phyloP scores from a whole-genome alignment of 2,113 vertebrate genomes.

The Taxidea taxus region DNA sequence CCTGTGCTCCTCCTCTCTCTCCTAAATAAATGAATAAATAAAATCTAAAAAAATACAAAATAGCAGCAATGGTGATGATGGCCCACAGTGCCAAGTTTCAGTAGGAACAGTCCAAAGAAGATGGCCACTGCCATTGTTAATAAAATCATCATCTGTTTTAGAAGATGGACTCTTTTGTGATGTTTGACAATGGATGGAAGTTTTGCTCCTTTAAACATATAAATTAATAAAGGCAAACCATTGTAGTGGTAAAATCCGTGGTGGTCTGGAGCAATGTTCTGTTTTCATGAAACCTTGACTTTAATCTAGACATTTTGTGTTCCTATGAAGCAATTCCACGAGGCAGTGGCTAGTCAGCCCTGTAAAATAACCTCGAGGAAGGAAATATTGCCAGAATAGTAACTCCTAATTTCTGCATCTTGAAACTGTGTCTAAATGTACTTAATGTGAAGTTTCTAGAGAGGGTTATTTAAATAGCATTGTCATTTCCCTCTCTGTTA shows the following conservation, averaged over 20 bases:
- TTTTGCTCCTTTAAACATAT: constrained; percentile 25
- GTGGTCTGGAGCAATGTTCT: not conserved
- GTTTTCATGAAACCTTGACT: not conserved
- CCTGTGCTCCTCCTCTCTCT: too few species aligned
- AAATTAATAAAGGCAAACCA: not conserved
- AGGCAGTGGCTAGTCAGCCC: not conserved
- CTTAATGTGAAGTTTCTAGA: not conserved
- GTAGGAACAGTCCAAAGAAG: not conserved
- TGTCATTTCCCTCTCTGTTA: constrained; percentile 51
- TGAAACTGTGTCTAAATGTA: constrained; percentile 18
- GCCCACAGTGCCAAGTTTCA: not conserved
- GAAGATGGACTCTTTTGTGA: not conserved
- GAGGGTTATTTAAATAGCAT: constrained; percentile 32
- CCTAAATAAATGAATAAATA: not conserved
- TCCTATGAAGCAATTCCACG: not conserved
- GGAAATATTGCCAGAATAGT: constrained; percentile 1
- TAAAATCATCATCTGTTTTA: not conserved
- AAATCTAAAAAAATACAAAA: not conserved
- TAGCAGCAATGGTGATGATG: not conserved
- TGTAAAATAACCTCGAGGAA: not conserved
- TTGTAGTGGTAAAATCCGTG: not conserved
- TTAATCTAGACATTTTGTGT: not conserved
- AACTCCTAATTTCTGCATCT: constrained; percentile 41
- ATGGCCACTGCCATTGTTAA: not conserved
- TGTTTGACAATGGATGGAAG: not conserved